These are phyloP conservation scores for Eupeodes corollae DNA, from an alignment of 1,140 invertebrate genomes.

Conservation along the genomic window DNA sequence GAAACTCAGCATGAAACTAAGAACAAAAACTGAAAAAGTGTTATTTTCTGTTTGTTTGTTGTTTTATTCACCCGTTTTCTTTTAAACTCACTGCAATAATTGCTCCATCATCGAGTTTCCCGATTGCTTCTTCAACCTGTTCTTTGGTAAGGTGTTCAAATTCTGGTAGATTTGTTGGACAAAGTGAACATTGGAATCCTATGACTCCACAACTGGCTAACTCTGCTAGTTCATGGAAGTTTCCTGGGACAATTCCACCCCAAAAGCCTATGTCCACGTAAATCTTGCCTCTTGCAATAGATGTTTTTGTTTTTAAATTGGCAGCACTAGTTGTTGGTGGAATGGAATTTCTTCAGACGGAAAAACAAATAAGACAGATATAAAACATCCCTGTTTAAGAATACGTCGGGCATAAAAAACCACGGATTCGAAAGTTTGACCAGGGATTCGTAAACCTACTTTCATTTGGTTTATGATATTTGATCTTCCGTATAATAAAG, in stretches of 20 bases:
- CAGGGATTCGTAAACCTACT: no score
- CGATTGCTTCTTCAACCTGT: conserved; percentile 31
- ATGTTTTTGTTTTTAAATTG: conserved; percentile 48
- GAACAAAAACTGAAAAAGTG: neutral
- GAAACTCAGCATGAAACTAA: conserved; percentile 56
- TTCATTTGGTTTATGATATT: no score
- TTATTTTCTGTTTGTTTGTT: conserved; percentile 42
- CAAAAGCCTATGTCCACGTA: conserved; percentile 64
- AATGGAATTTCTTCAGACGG: conserved; percentile 59
- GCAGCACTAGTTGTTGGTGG: conserved; percentile 54
- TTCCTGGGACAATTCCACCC: conserved; percentile 57
- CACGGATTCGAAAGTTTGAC: no score
- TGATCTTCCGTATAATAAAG: no score
- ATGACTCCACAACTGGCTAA: conserved; percentile 54
- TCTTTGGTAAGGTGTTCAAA: conserved; percentile 39
- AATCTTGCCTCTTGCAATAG: conserved; percentile 46
- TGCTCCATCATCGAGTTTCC: conserved; percentile 10
- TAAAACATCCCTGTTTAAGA: no score
- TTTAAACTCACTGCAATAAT: conserved; percentile 20
- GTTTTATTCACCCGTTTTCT: conserved; percentile 43
- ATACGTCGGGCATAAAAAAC: no score
- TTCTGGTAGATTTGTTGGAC: conserved; percentile 40
- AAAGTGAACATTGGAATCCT: conserved; percentile 64
- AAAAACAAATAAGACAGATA: conserved; percentile 2
- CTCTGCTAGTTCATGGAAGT: conserved; percentile 41